Evolutionary conservation across 1,140 invertebrate genomes (phyloP).

Genomic region (Mesaphorura yosii): DNA sequence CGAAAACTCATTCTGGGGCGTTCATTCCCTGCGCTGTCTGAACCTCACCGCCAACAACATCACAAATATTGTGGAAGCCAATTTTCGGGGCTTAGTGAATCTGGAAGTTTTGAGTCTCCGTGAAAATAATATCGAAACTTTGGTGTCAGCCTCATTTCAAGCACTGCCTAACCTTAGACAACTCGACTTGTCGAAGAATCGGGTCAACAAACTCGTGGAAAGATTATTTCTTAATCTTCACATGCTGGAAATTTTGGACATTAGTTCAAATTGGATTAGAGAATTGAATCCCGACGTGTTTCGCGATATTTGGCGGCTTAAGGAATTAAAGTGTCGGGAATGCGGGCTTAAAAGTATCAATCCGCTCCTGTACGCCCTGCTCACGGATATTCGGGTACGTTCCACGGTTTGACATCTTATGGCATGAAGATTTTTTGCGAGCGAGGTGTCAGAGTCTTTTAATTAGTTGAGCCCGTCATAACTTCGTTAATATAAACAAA

Average conservation of each 20-base stretch:
- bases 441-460: not conserved
- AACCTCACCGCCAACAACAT: slow-evolving; percentile 67
- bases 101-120: slow-evolving; percentile 40
- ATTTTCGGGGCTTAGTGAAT: slow-evolving; percentile 35
- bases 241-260: slow-evolving; percentile 53
- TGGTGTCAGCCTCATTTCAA: slow-evolving; percentile 57
- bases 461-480: too few species aligned
- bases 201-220: slow-evolving; percentile 52
- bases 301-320: slow-evolving; percentile 53
- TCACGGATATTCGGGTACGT: slow-evolving; percentile 43
- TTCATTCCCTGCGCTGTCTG: slow-evolving; percentile 52
- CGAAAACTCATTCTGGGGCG: slow-evolving; percentile 61
- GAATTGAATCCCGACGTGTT: slow-evolving; percentile 63
- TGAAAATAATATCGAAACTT: slow-evolving; percentile 41
- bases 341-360: slow-evolving; percentile 60
- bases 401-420: too few species aligned
- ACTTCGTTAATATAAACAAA: too few species aligned
- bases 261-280: slow-evolving; percentile 58
- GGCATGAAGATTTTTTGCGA: not conserved
- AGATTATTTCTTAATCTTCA: slow-evolving; percentile 53
- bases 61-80: slow-evolving; percentile 44
- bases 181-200: slow-evolving; percentile 57
- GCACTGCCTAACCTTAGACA: slow-evolving; percentile 50
- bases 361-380: slow-evolving; percentile 59
- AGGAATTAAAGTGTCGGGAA: slow-evolving; percentile 52